Conservation (phyloP, 2,113 vertebrate species). For the Brienomyrus longianalis region DNA sequence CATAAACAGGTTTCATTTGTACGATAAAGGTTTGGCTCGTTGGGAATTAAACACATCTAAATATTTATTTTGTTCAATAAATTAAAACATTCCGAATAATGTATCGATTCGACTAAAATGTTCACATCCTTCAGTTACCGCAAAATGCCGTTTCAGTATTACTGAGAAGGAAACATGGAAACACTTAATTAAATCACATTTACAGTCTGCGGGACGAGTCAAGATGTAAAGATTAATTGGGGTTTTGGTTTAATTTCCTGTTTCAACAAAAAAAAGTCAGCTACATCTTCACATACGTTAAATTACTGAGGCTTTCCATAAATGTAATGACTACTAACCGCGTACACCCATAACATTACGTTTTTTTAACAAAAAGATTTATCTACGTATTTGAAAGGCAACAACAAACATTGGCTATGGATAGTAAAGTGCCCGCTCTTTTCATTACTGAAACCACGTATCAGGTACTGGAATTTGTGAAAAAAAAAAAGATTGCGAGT, state of each 20-base stretch:
- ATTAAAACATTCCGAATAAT: background rate
- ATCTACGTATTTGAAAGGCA: background rate
- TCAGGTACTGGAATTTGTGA: background rate
- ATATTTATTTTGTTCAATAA: background rate
- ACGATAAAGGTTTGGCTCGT: background rate
- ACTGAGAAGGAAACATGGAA: background rate
- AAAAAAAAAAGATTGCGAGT: background rate
- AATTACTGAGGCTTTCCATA: background rate
- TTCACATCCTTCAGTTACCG: background rate
- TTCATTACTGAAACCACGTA: background rate
- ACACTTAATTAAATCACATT: background rate
- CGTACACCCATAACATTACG: background rate
- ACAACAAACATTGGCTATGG: background rate
- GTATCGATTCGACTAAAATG: background rate
- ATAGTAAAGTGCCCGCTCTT: background rate
- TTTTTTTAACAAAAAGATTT: background rate
- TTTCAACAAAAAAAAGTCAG: background rate
- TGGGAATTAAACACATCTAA: background rate
- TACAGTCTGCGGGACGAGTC: conserved; percentile 46
- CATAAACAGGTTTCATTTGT: background rate
- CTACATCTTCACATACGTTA: background rate
- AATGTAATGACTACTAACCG: background rate
- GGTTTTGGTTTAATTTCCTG: background rate
- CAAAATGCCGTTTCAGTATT: background rate
- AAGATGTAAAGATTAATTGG: background rate